Evolutionary conservation across 2,113 vertebrate species (phyloP), one percentile per base, ranked within the genome.

Genomic region (Platichthys stellatus): DNA sequence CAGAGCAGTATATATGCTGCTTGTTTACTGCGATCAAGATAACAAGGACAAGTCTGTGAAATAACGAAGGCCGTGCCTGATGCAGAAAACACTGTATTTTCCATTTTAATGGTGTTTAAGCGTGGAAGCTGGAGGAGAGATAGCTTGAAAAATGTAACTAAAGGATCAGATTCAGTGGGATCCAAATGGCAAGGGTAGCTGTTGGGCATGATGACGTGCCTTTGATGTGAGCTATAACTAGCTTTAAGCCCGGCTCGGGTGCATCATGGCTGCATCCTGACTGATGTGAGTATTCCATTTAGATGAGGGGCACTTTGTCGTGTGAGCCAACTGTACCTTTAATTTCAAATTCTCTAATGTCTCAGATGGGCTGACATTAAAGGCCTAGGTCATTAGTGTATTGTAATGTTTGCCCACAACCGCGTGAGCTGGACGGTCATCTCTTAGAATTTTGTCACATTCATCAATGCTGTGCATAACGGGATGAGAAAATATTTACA

Each of bases 191-290:
- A 88, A 81, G 84, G 76, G 80, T 87, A 83, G 90, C 91, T 91
- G 91, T 91, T 89, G 92, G 92, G 87, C 85, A 87, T 47, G 86
- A 87, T 93, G 90, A 92, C 76, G 72, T 74, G 21, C 69, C 90
- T 94, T 94, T 95, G 92, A 94, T 93, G 90, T 91, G 82, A 85
- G 86, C 88, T 90, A 78, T 94, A 90, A 93, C 93, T 90, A 90
- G 92, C 93, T 92, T 88, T 77, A 87, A 88, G 84, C 92, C 83
- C 69, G 13, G 78, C 78, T 80, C 84, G 63, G 47, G 47, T 18
- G 47, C 47, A 43, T 43, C 40, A 43, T 47, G 74, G 84, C 81
- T 40, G 78, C 84, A 78, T 80, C 83, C 87, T 84, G 84, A 89
- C 89, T 92, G 91, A 92, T 92, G 90, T 84, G 81, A 81, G 74